Conservation (phyloP, 1,140 invertebrate species). For the Heliothis virescens region DNA sequence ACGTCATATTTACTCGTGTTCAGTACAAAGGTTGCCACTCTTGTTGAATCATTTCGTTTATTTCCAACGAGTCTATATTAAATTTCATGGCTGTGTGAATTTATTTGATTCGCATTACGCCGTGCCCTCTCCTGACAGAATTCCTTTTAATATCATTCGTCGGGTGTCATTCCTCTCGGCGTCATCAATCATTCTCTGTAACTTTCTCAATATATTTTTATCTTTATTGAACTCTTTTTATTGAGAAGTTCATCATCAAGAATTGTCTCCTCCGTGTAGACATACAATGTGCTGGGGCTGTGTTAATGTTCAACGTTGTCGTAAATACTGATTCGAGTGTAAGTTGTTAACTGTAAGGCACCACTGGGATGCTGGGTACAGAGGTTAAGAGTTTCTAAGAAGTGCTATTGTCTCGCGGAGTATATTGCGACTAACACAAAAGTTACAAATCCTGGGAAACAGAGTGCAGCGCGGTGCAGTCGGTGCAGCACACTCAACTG, state of each 20-base stretch:
- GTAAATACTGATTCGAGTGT: background rate
- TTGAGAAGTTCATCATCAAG: constrained; percentile 38
- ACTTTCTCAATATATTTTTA: constrained; percentile 51
- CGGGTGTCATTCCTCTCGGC: constrained; percentile 32
- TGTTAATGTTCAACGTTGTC: background rate
- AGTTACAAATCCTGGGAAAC: background rate
- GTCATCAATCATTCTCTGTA: constrained; percentile 47
- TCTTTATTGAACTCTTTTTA: constrained; percentile 51
- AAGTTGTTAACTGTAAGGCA: background rate
- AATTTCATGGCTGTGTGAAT: constrained; percentile 47
- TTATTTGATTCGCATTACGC: constrained; percentile 43
- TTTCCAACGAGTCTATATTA: constrained; percentile 41
- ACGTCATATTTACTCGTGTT: background rate
- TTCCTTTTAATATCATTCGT: constrained; percentile 41
- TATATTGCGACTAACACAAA: background rate
- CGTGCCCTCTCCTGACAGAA: background rate
- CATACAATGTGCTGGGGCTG: background rate
- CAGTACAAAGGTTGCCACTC: constrained; percentile 22
- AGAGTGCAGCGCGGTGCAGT: background rate
- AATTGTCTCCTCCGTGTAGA: background rate
- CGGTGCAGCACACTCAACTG: background rate
- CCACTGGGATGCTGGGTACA: background rate
- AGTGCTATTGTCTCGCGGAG: background rate
- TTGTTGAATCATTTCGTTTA: constrained; percentile 24
- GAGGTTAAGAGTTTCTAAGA: background rate